phyloP scores from a whole-genome alignment of 2,797 vertebrate genomes.

The Trematomus bernacchii region DNA sequence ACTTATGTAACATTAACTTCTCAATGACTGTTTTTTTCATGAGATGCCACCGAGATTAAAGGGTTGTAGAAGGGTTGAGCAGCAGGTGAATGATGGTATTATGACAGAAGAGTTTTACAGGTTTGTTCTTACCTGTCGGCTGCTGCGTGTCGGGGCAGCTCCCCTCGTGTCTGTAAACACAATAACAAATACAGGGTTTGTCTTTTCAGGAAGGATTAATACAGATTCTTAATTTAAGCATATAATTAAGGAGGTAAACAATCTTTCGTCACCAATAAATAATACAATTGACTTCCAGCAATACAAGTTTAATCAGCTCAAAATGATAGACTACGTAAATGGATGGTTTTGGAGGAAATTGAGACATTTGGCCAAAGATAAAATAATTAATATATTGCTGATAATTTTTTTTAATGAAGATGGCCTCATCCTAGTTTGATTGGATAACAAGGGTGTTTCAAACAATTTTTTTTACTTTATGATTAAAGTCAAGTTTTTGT shows the following conservation, averaged over 20 bases:
- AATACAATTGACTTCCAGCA: neutral
- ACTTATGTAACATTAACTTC: no score
- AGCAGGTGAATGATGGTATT: neutral
- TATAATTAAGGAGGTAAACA: neutral
- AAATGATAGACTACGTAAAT: no score
- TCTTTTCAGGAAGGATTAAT: neutral
- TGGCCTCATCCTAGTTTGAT: neutral
- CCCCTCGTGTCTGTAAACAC: slow-evolving; percentile 45
- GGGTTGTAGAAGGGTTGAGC: neutral
- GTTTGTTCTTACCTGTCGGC: slow-evolving; percentile 56
- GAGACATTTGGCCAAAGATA: no score
- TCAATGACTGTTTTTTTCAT: neutral
- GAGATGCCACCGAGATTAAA: neutral
- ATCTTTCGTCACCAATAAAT: neutral
- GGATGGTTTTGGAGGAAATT: no score
- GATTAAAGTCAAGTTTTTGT: neutral
- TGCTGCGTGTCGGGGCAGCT: neutral
- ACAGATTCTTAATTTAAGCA: neutral
- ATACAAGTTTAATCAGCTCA: neutral
- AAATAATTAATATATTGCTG: no score
- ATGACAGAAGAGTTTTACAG: neutral
- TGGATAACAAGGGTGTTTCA: neutral
- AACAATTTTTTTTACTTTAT: neutral
- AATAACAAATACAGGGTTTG: slow-evolving; percentile 6
- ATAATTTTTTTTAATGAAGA: neutral